These are phyloP conservation scores for Acanthosepion pharaonis DNA, from an alignment of 2,888 invertebrate species.

Conservation along the genomic window DNA sequence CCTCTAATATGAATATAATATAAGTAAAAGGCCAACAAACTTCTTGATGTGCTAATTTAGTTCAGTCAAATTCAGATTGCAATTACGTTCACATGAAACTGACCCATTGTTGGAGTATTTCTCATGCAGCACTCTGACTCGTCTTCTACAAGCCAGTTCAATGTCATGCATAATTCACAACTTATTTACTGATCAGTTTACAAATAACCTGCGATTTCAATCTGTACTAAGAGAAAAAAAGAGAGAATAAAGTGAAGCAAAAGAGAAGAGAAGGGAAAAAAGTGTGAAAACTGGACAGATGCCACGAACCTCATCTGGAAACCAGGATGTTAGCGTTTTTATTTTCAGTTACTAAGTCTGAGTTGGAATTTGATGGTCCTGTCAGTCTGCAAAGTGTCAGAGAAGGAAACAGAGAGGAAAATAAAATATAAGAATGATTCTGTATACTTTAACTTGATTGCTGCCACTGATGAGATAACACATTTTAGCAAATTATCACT, in stretches of 20 bases:
- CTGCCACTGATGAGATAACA: too few species aligned
- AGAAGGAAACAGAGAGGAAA: not conserved
- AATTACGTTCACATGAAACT: not conserved
- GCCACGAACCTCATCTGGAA: not conserved
- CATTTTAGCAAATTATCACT: too few species aligned
- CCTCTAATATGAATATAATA: constrained; percentile 6
- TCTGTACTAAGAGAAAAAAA: not conserved
- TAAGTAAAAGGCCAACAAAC: not conserved
- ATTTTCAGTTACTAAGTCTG: not conserved
- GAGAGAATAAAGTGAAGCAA: too few species aligned
- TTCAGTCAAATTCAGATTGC: not conserved
- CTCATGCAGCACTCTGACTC: not conserved
- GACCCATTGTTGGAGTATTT: not conserved
- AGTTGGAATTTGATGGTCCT: not conserved
- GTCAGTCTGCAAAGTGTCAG: not conserved
- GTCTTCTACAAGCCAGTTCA: not conserved
- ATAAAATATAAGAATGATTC: not conserved
- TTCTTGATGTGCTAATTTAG: not conserved
- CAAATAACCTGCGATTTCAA: constrained; percentile 8
- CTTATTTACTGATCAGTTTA: constrained; percentile 6
- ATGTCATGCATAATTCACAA: not conserved
- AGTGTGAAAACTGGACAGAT: not conserved
- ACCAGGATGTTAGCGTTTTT: not conserved
- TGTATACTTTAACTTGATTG: not conserved
- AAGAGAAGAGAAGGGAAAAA: not conserved